Evolutionary conservation across 2,888 invertebrate species (phyloP).

Genomic region (Lycia hirtaria): DNA sequence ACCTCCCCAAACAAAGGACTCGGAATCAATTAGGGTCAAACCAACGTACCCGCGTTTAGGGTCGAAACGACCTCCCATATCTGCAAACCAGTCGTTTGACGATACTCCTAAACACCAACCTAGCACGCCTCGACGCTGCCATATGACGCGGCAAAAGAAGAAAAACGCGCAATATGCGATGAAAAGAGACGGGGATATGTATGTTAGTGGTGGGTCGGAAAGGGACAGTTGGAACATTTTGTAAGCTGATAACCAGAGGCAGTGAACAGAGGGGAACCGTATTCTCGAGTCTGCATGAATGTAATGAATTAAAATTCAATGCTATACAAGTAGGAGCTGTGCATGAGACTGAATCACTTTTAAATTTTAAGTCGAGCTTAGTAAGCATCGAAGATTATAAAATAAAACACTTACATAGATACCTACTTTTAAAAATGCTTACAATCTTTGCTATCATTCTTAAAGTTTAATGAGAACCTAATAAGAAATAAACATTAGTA

Average conservation of each 20-base stretch:
- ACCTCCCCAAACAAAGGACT: conserved; percentile 78
- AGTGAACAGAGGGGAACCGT: conserved; percentile 82
- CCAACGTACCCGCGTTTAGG: conserved; percentile 50
- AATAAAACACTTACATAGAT: background rate
- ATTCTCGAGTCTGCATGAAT: conserved; percentile 83
- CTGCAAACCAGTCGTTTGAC: conserved; percentile 56
- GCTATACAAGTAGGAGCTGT: conserved; percentile 60
- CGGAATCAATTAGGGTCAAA: conserved; percentile 73
- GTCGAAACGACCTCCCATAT: conserved; percentile 44
- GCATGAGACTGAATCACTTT: conserved; percentile 67
- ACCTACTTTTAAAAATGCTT: too few relatives aligned
- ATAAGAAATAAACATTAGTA: conserved; percentile 20
- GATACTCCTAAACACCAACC: conserved; percentile 64
- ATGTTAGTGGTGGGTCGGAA: conserved; percentile 68
- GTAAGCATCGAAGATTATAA: background rate
- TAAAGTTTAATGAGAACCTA: conserved; percentile 29
- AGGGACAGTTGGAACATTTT: conserved; percentile 78
- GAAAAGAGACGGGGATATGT: conserved; percentile 72
- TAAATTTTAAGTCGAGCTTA: conserved; percentile 60
- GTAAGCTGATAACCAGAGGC: conserved; percentile 85
- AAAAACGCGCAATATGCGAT: conserved; percentile 83
- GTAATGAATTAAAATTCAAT: conserved; percentile 84
- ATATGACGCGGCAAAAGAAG: conserved; percentile 84
- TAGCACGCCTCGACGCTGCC: conserved; percentile 73
- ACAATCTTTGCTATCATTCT: background rate